Percentiles rank a stretch among this genome's conserved stretches.
Conservation (phyloP, 2,888 invertebrate species). For the Drosophila anomelani region DNA sequence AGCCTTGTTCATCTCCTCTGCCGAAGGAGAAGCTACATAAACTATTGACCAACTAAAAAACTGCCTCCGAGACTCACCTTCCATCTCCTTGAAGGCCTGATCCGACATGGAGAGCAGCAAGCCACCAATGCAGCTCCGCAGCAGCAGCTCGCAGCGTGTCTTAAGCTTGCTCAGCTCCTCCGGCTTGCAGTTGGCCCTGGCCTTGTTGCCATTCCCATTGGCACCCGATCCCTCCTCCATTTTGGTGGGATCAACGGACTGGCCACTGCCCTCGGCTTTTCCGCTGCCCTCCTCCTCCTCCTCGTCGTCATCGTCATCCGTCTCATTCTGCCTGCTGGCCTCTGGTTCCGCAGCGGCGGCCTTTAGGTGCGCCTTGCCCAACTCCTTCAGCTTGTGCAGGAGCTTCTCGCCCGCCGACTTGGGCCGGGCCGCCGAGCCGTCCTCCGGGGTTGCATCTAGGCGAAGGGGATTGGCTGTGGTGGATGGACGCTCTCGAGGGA, state of each 20-base stretch:
- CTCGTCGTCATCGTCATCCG: slow-evolving; percentile 54
- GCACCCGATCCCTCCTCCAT: slow-evolving; percentile 38
- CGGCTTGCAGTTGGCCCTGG: slow-evolving; percentile 92
- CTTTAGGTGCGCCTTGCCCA: slow-evolving; percentile 64
- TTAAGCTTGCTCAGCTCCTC: slow-evolving; percentile 91
- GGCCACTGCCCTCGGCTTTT: slow-evolving; percentile 45
- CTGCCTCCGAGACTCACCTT: slow-evolving; percentile 87
- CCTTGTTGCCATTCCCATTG: slow-evolving; percentile 83
- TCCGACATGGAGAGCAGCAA: slow-evolving; percentile 91
- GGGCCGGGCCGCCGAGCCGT: slow-evolving; percentile 63
- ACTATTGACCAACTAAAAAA: not conserved
- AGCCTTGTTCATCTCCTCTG: slow-evolving; percentile 94
- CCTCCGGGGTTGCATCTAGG: slow-evolving; percentile 42
- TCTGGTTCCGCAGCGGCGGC: slow-evolving; percentile 22
- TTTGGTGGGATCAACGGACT: slow-evolving; percentile 23
- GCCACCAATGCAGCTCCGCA: slow-evolving; percentile 93
- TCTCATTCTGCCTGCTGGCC: slow-evolving; percentile 51
- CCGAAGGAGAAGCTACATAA: not conserved
- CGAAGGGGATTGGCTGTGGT: slow-evolving; percentile 46
- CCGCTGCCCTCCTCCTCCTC: slow-evolving; percentile 58
- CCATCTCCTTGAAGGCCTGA: slow-evolving; percentile 93
- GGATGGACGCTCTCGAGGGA: slow-evolving; percentile 37
- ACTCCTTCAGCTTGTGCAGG: slow-evolving; percentile 66
- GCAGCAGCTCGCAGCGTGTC: slow-evolving; percentile 89
- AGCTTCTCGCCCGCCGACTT: slow-evolving; percentile 70